Conservation (phyloP, 1,140 invertebrate genomes). For the Leptinotarsa lineolata region DNA sequence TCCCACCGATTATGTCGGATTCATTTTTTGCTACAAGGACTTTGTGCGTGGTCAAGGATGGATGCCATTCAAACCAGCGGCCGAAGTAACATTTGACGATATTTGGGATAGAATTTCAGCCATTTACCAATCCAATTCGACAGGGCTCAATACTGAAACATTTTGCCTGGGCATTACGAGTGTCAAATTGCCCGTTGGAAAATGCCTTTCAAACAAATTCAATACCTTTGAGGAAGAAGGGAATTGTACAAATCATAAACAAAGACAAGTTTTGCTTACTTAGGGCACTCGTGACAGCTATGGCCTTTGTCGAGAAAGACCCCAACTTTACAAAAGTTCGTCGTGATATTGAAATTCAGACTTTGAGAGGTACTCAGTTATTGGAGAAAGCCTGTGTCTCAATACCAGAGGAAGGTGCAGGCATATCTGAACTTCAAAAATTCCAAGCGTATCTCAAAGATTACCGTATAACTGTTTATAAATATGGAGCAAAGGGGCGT, state of each 20-base stretch:
- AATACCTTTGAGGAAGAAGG: not conserved
- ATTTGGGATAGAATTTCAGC: slow-evolving; percentile 12
- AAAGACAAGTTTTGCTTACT: slow-evolving; percentile 3
- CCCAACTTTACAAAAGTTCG: slow-evolving; percentile 2
- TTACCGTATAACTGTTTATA: not conserved
- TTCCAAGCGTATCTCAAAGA: not conserved
- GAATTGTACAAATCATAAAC: not conserved
- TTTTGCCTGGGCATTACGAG: not conserved
- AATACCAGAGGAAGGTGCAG: slow-evolving; percentile 18
- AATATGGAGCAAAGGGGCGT: no score
- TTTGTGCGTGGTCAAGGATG: slow-evolving; percentile 20
- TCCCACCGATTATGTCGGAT: not conserved
- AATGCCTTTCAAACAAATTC: not conserved
- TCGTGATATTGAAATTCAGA: slow-evolving; percentile 16
- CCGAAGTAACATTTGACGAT: slow-evolving; percentile 6
- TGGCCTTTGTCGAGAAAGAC: slow-evolving; percentile 13
- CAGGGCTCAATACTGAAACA: slow-evolving; percentile 11
- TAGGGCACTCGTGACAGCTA: not conserved
- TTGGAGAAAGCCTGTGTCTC: not conserved
- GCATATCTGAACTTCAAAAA: slow-evolving; percentile 25
- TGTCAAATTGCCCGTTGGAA: not conserved
- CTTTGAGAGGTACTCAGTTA: not conserved
- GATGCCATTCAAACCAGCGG: not conserved
- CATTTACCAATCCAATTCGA: slow-evolving; percentile 20
- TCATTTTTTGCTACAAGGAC: slow-evolving; percentile 20